Evolutionary conservation across 2,113 vertebrate species (phyloP).

Genomic region (Mesitornis unicolor): DNA sequence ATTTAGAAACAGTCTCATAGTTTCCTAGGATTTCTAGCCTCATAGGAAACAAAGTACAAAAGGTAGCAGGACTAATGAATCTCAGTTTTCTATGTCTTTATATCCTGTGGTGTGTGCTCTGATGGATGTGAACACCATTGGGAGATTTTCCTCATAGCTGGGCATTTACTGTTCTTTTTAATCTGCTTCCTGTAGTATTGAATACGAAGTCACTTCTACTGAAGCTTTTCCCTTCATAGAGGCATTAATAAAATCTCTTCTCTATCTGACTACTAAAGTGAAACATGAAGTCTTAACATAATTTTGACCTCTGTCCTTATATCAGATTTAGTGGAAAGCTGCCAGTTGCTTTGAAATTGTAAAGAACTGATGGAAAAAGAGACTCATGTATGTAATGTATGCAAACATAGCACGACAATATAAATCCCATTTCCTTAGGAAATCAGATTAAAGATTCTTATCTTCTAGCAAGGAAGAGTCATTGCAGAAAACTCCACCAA

Average conservation of each 20-base stretch:
- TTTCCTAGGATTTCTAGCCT: background rate
- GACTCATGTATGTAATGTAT: background rate
- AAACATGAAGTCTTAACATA: background rate
- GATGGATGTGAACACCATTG: background rate
- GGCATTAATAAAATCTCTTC: background rate
- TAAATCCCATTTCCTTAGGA: background rate
- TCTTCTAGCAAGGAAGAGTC: background rate
- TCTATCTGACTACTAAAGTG: background rate
- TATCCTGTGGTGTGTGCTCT: background rate
- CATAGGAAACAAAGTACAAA: background rate
- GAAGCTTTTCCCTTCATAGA: background rate
- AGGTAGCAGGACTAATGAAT: background rate
- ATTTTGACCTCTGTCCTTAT: background rate
- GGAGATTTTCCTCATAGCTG: background rate
- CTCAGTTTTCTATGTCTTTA: background rate
- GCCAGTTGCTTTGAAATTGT: background rate
- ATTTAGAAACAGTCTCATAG: background rate
- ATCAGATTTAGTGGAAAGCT: background rate
- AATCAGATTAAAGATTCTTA: background rate
- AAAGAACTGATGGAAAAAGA: background rate
- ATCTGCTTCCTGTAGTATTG: background rate
- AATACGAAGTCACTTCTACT: background rate
- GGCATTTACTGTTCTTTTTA: background rate
- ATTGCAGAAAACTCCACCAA: background rate
- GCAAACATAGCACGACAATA: background rate